phyloP scores from a whole-genome alignment of 2,797 vertebrate genomes.

The Microcaecilia unicolor region DNA sequence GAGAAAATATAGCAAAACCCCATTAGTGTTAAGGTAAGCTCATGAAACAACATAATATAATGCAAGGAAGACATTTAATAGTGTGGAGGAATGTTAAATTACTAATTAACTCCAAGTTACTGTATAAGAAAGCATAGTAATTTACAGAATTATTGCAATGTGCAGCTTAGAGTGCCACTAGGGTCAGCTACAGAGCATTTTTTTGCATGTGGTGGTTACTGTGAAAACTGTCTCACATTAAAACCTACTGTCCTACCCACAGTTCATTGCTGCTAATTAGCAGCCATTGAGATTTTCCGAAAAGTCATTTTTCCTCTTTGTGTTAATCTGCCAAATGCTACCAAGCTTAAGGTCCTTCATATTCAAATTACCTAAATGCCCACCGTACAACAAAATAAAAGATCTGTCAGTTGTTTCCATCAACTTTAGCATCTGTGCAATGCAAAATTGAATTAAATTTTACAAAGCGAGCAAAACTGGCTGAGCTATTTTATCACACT shows the following conservation, averaged over 20 bases:
- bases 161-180: slow-evolving; percentile 59
- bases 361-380: slow-evolving; percentile 35
- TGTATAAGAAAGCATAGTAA: slow-evolving; percentile 68
- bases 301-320: slow-evolving; percentile 49
- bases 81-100: slow-evolving; percentile 72
- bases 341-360: slow-evolving; percentile 50
- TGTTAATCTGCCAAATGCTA: slow-evolving; percentile 59
- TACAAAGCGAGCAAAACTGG: slow-evolving; percentile 15
- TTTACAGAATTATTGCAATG: slow-evolving; percentile 73
- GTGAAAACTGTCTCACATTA: slow-evolving; percentile 61
- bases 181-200: slow-evolving; percentile 67
- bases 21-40: slow-evolving; percentile 75
- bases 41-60: slow-evolving; percentile 79
- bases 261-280: slow-evolving; percentile 71
- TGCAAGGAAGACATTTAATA: slow-evolving; percentile 75
- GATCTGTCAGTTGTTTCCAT: slow-evolving; percentile 19
- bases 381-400: slow-evolving; percentile 1
- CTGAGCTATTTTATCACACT: too few species aligned
- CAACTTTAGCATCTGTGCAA: slow-evolving; percentile 21
- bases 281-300: slow-evolving; percentile 54
- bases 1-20: slow-evolving; percentile 73
- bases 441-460: slow-evolving; percentile 20
- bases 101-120: slow-evolving; percentile 74
- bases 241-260: slow-evolving; percentile 62
- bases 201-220: slow-evolving; percentile 48